Evolutionary conservation across 1,140 invertebrate species (phyloP).

Genomic region (Drosophila grimshawi): DNA sequence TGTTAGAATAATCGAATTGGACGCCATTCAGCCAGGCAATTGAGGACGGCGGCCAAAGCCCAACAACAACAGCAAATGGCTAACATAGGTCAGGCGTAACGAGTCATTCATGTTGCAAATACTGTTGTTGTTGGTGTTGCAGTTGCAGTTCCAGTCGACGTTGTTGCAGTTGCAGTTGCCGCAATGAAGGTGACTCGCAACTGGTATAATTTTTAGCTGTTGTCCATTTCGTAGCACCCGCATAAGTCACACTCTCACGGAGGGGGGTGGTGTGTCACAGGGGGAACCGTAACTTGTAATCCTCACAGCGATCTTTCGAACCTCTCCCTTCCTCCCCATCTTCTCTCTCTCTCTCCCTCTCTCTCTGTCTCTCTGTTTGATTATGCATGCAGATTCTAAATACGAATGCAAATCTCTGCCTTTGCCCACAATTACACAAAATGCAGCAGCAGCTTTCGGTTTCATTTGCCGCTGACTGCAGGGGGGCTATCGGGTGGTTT

Average conservation of each 20-base stretch:
- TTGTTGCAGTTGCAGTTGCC: conserved; percentile 40
- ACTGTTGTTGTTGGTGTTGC: conserved; percentile 34
- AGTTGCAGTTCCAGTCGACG: not conserved
- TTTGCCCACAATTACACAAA: conserved; percentile 44
- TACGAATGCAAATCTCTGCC: conserved; percentile 42
- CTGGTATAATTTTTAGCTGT: conserved; percentile 57
- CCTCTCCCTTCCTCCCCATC: conserved; percentile 2
- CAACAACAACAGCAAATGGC: conserved; percentile 56
- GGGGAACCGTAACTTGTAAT: conserved; percentile 15
- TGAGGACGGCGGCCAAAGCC: conserved; percentile 73
- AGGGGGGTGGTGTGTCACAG: conserved; percentile 1
- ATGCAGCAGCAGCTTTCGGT: conserved; percentile 43
- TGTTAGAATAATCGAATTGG: conserved; percentile 82
- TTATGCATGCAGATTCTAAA: conserved; percentile 34
- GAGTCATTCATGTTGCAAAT: conserved; percentile 81
- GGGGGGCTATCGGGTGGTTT: conserved; percentile 21
- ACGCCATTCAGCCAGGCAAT: conserved; percentile 77
- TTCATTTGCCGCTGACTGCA: conserved; percentile 29
- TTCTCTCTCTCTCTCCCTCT: not conserved
- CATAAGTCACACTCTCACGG: conserved; percentile 70
- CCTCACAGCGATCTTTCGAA: conserved; percentile 28
- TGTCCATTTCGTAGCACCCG: conserved; percentile 66
- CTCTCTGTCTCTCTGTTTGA: not conserved
- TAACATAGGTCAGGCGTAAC: conserved; percentile 80
- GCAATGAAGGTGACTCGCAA: conserved; percentile 59